These are phyloP conservation scores for Metaphire vulgaris DNA, from an alignment of 1,140 invertebrate species.

Conservation along the genomic window DNA sequence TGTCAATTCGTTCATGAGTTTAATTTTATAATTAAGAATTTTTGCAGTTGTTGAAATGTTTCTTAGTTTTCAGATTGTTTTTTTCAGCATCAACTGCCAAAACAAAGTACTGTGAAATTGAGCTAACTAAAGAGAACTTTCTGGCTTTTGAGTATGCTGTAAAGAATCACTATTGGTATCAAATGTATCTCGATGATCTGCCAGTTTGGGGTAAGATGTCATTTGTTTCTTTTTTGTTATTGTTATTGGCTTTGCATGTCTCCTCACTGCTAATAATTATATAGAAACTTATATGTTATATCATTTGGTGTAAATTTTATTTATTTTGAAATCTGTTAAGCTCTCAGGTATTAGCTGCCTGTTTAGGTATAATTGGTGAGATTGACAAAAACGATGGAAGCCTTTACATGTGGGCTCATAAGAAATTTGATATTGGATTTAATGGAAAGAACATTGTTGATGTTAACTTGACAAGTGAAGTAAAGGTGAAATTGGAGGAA, in stretches of 20 bases:
- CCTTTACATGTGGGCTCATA: too few relatives aligned
- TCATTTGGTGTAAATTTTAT: not conserved
- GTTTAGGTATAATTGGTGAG: too few relatives aligned
- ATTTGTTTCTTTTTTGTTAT: constrained; percentile 28
- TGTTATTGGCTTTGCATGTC: constrained; percentile 18
- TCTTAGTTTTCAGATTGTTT: too few relatives aligned
- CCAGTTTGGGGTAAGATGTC: constrained; percentile 82
- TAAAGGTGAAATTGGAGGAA: constrained; percentile 69
- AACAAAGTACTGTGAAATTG: constrained; percentile 75
- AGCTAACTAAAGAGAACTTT: constrained; percentile 71
- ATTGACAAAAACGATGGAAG: too few relatives aligned
- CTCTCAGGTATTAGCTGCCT: too few relatives aligned
- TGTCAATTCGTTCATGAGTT: too few relatives aligned
- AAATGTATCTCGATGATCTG: constrained; percentile 98
- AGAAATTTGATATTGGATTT: too few relatives aligned
- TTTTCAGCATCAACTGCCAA: constrained; percentile 68
- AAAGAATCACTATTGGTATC: constrained; percentile 99
- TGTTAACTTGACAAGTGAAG: constrained; percentile 91
- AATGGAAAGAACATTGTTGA: constrained; percentile 96
- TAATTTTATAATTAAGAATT: too few relatives aligned
- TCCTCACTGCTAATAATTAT: too few relatives aligned
- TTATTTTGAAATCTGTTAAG: too few relatives aligned
- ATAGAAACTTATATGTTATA: too few relatives aligned
- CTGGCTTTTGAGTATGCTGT: constrained; percentile 95
- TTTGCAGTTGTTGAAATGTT: too few relatives aligned